Percentiles rank a stretch among this genome's conserved stretches.
Evolutionary conservation across 2,888 invertebrate genomes (phyloP).

Genomic region (Cordylochernes scorpioides): DNA sequence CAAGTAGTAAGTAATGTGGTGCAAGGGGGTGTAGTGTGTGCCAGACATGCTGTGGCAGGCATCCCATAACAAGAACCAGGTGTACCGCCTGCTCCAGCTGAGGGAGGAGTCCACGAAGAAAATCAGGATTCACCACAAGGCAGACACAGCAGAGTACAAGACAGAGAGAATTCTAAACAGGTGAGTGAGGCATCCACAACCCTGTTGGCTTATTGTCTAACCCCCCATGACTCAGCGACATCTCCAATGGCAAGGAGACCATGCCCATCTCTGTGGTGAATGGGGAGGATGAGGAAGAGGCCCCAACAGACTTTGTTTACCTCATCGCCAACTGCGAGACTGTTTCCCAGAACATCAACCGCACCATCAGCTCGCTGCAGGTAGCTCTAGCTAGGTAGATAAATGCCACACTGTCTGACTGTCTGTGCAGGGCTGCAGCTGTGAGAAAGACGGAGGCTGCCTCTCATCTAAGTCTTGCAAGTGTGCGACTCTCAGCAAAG

Average conservation of each 20-base stretch:
- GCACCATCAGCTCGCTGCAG: conserved; percentile 39
- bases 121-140: too few species aligned
- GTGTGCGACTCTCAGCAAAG: too few species aligned
- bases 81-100: too few species aligned
- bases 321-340: conserved; percentile 45
- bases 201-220: not conserved
- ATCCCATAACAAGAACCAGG: too few species aligned
- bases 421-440: too few species aligned
- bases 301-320: conserved; percentile 45
- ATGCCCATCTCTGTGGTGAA: conserved; percentile 48
- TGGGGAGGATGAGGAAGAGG: conserved; percentile 40
- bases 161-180: not conserved
- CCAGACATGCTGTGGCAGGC: too few species aligned
- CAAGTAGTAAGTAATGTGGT: too few species aligned
- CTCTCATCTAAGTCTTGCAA: not conserved
- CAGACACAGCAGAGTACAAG: too few species aligned
- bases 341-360: conserved; percentile 36
- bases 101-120: too few species aligned
- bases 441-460: not conserved
- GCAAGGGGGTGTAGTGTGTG: too few species aligned
- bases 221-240: conserved; percentile 35
- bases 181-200: not conserved
- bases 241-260: conserved; percentile 54
- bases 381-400: conserved; percentile 16
- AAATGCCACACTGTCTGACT: too few species aligned